These are phyloP conservation scores for Sturnus vulgaris DNA, from an alignment of 2,113 vertebrate genomes.

Conservation along the genomic window DNA sequence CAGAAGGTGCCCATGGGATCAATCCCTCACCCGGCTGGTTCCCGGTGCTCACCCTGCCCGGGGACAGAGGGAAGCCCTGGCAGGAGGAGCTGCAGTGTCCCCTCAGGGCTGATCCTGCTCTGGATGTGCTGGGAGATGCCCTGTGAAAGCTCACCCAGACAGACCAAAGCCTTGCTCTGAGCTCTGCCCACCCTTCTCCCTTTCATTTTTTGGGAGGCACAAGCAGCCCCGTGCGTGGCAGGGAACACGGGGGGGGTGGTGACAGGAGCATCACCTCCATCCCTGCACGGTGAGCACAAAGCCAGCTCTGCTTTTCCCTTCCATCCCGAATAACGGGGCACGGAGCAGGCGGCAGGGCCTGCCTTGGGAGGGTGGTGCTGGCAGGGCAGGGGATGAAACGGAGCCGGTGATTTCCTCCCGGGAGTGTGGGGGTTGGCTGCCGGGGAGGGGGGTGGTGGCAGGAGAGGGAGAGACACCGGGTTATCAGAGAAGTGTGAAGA, in stretches of 20 bases:
- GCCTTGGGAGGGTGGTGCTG: not conserved
- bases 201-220: not conserved
- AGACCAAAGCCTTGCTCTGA: not conserved
- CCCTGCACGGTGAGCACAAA: not conserved
- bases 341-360: not conserved
- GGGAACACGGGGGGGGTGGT: not conserved
- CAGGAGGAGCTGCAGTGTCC: not conserved
- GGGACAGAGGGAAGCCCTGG: not conserved
- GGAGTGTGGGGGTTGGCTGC: not conserved
- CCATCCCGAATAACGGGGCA: constrained; percentile 5
- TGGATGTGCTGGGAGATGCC: not conserved
- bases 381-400: not conserved
- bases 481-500: constrained; percentile 98
- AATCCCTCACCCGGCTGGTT: not conserved
- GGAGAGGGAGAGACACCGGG: constrained; percentile 75
- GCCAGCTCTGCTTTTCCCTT: constrained; percentile 61
- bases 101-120: not conserved
- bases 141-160: not conserved
- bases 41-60: accelerated
- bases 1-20: accelerated
- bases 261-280: not conserved
- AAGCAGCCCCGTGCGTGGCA: accelerated
- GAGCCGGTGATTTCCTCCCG: constrained; percentile 24
- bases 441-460: not conserved
- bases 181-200: not conserved